Base-by-base conservation (phyloP, 1,140 invertebrate genomes). In the Sinonovacula constricta region DNA sequence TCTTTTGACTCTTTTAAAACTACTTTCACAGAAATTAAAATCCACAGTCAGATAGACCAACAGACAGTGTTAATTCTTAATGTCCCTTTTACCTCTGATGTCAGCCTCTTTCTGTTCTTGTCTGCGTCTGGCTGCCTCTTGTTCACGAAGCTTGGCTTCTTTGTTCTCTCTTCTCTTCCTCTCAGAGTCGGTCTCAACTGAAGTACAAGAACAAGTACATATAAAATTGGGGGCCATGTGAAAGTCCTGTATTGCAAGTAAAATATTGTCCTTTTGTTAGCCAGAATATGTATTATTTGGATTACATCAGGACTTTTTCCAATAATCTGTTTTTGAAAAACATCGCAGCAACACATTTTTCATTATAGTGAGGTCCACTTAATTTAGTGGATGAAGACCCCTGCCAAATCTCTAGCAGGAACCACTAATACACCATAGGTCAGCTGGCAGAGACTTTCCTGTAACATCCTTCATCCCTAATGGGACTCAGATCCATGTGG, bases 81-180 rank as follows among this genome's bases (percentile, higher is more conserved):
- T n/a, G n/a, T n/a, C n/a, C n/a, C n/a, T n/a, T n/a, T n/a, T n/a
- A n/a, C n/a, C n/a, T n/a, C 36, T 69, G 54, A 79, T 74, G 1
- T 75, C 68, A 26, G 67, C 68, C 28, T 75, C 74, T 34, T 66
- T 71, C 28, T 70, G 49, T n/a, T 65, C 67, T 24, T 57, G 65
- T 34, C 56, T 63, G 34, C 39, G 51, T 7, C 66, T 31, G 22
- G n/a, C n/a, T n/a, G n/a, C n/a, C n/a, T n/a, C n/a, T n/a, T n/a
- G n/a, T n/a, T n/a, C n/a, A n/a, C n/a, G n/a, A n/a, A n/a, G n/a
- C n/a, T n/a, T n/a, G n/a, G 71, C 59, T 31, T 70, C 51, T 14
- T 60, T 74, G 22, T 67, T 45, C n/a, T 68, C 59, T 28, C 68
- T 22, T 1, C 33, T 24, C 4, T 65, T 45, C 39, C 62, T 57